Evolutionary conservation across 1,140 invertebrate genomes (phyloP).

Genomic region (Euschistus heros): DNA sequence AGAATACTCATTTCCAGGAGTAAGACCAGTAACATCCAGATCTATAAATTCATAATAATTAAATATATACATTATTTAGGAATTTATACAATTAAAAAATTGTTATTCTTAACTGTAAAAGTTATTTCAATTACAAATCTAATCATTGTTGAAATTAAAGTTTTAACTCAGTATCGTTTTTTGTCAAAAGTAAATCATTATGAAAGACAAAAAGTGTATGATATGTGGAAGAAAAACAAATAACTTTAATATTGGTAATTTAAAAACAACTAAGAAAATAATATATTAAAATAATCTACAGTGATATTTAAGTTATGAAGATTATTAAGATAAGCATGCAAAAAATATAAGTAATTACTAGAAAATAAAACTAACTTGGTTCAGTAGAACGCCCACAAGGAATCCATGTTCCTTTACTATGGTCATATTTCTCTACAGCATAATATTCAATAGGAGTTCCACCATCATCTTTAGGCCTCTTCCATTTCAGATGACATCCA

Average conservation of each 20-base stretch:
- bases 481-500: constrained; percentile 90
- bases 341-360: no score
- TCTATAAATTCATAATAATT: constrained; percentile 36
- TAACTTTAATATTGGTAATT: no score
- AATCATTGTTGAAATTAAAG: not conserved
- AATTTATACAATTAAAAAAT: constrained; percentile 19
- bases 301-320: no score
- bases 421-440: constrained; percentile 87
- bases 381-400: constrained; percentile 74
- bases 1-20: constrained; percentile 84
- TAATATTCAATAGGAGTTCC: constrained; percentile 84
- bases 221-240: no score
- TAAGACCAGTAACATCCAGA: constrained; percentile 74
- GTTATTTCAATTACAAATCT: not conserved
- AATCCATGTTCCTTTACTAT: constrained; percentile 88
- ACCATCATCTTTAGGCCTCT: constrained; percentile 79
- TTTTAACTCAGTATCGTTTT: no score
- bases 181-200: no score
- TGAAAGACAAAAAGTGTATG: no score
- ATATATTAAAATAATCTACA: no score
- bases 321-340: no score
- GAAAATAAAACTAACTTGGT: constrained; percentile 44
- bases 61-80: not conserved
- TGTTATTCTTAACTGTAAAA: not conserved
- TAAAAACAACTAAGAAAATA: no score